Evolutionary conservation across 2,888 invertebrate genomes (phyloP).

Genomic region (Cylloceria caligata): DNA sequence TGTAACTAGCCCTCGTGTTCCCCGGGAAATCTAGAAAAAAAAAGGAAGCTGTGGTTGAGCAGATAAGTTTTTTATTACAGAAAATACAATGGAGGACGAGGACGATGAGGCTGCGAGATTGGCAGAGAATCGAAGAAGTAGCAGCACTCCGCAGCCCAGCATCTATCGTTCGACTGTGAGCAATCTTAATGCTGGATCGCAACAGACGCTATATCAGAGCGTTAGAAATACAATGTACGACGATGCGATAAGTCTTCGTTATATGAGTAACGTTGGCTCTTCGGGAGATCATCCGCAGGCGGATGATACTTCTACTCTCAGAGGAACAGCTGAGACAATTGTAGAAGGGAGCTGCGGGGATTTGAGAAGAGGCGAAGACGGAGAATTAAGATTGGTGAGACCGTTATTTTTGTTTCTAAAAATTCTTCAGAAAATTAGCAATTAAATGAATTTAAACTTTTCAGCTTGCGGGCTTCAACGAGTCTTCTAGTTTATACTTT

Average conservation of each 20-base stretch:
- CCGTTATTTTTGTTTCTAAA: no score
- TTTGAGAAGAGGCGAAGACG: constrained; percentile 67
- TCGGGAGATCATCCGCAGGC: constrained; percentile 49
- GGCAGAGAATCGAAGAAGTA: constrained; percentile 52
- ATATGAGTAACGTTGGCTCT: constrained; percentile 49
- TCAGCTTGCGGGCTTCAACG: constrained; percentile 72
- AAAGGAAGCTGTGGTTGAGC: constrained; percentile 6
- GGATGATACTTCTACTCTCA: constrained; percentile 70
- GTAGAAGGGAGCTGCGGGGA: constrained; percentile 76
- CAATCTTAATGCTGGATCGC: constrained; percentile 72
- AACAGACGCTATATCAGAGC: constrained; percentile 77
- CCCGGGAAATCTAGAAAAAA: constrained; percentile 14
- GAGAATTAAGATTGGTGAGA: constrained; percentile 71
- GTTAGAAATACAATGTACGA: constrained; percentile 73
- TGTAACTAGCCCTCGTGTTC: background rate
- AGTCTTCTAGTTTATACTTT: constrained; percentile 86
- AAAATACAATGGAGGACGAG: constrained; percentile 76
- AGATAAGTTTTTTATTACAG: background rate
- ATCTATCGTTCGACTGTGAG: constrained; percentile 74
- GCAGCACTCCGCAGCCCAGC: constrained; percentile 69
- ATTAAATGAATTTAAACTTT: constrained; percentile 15
- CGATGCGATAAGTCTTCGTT: constrained; percentile 72
- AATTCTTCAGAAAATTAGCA: background rate
- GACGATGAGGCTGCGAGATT: constrained; percentile 72
- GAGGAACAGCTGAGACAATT: constrained; percentile 73